Evolutionary conservation across 2,113 vertebrate species (phyloP).

Genomic region (Zeus faber): DNA sequence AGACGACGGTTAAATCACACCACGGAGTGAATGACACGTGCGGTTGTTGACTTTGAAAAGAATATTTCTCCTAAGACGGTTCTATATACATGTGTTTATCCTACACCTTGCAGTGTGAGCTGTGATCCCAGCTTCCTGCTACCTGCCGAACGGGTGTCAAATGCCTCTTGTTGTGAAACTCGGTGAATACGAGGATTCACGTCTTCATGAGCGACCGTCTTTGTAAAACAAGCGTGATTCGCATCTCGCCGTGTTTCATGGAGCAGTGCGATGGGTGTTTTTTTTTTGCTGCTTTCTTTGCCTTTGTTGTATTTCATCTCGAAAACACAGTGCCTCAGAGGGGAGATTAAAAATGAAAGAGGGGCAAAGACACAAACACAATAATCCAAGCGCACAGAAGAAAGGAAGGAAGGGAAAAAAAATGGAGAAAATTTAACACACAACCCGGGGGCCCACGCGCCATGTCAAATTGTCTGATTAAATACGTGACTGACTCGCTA

Average conservation of each 20-base stretch:
- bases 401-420: conserved; percentile 23
- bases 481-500: conserved; percentile 69
- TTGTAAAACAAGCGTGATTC: conserved; percentile 22
- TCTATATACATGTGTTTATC: no score
- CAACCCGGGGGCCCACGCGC: conserved; percentile 62
- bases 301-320: conserved; percentile 48
- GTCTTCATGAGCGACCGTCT: not conserved
- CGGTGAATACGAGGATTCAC: not conserved
- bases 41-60: no score
- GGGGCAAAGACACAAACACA: conserved; percentile 58
- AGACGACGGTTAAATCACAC: no score
- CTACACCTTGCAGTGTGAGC: no score
- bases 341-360: conserved; percentile 66
- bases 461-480: conserved; percentile 74
- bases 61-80: no score
- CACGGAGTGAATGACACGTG: no score
- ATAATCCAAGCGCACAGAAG: conserved; percentile 43
- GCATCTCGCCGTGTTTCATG: conserved; percentile 33
- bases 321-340: conserved; percentile 46
- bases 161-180: not conserved
- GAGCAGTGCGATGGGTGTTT: conserved; percentile 39
- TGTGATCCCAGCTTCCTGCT: no score
- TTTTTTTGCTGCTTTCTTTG: conserved; percentile 21
- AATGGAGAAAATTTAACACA: conserved; percentile 51
- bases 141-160: no score